These are phyloP conservation scores for Motacilla alba DNA, from an alignment of 2,113 vertebrate species.

Conservation along the genomic window DNA sequence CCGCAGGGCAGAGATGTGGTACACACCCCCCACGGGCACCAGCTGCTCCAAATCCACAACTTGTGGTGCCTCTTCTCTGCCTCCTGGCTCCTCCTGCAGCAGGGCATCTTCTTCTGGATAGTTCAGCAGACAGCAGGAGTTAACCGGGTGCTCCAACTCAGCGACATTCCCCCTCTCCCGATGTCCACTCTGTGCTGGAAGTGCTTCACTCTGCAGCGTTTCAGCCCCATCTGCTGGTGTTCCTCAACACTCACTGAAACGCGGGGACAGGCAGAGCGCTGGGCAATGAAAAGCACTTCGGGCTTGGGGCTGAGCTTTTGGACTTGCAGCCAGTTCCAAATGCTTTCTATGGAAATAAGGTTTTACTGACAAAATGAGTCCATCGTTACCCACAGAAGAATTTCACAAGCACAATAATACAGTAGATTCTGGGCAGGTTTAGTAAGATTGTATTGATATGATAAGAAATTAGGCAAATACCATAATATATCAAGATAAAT, in stretches of 20 bases:
- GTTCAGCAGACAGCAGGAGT: background rate
- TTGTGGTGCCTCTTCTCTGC: accelerated
- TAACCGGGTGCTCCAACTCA: background rate
- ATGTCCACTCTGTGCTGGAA: background rate
- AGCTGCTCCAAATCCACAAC: conserved; percentile 78
- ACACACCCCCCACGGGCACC: conserved; percentile 82
- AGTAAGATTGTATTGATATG: too few relatives aligned
- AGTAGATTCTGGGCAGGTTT: background rate
- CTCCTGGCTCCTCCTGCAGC: background rate
- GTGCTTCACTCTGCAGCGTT: background rate
- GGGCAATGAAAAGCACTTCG: background rate
- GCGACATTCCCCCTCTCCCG: too few relatives aligned
- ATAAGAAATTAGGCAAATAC: background rate
- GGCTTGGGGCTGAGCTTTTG: background rate
- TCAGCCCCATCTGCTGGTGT: conserved; percentile 9
- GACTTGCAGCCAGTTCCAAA: background rate
- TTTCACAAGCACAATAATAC: background rate
- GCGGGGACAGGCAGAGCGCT: too few relatives aligned
- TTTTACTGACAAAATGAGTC: background rate
- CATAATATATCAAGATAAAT: background rate
- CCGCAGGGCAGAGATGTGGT: conserved; percentile 75
- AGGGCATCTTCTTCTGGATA: conserved; percentile 17
- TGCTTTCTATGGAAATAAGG: background rate
- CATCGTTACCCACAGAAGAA: background rate
- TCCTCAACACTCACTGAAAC: background rate